Conservation (phyloP, 1,140 invertebrate genomes). For the Drosophila sp. region DNA sequence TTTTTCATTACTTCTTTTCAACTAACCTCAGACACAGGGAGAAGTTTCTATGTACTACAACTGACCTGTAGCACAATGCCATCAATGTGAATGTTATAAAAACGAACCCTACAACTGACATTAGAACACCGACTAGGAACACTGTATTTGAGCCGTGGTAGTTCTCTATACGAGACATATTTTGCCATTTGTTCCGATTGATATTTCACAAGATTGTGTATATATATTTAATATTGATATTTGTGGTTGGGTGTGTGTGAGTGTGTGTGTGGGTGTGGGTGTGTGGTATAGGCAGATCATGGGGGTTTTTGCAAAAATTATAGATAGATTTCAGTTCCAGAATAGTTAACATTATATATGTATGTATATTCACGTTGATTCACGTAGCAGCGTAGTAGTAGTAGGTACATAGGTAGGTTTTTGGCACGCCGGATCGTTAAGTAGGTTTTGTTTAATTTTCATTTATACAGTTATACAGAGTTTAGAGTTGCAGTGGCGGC, state of each 20-base stretch:
- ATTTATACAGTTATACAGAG: slow-evolving; percentile 3
- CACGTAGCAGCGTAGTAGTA: background rate
- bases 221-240: slow-evolving; percentile 28
- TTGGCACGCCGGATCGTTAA: slow-evolving; percentile 33
- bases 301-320: slow-evolving; percentile 13
- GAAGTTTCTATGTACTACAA: slow-evolving; percentile 98
- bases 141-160: slow-evolving; percentile 97
- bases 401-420: background rate
- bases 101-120: slow-evolving; percentile 98
- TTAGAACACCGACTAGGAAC: slow-evolving; percentile 98
- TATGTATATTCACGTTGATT: slow-evolving; percentile 33
- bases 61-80: slow-evolving; percentile 99
- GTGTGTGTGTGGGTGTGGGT: slow-evolving; percentile 30
- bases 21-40: slow-evolving; percentile 98
- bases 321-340: slow-evolving; percentile 18
- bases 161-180: slow-evolving; percentile 88
- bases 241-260: slow-evolving; percentile 12
- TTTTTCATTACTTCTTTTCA: slow-evolving; percentile 85
- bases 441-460: slow-evolving; percentile 22
- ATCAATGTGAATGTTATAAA: slow-evolving; percentile 99
- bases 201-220: background rate
- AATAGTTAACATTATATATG: slow-evolving; percentile 9
- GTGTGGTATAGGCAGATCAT: slow-evolving; percentile 1
- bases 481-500: slow-evolving; percentile 31
- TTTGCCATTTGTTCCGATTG: slow-evolving; percentile 60